These are phyloP conservation scores for Telenomus remus DNA, from an alignment of 1,140 invertebrate genomes.

Conservation along the genomic window DNA sequence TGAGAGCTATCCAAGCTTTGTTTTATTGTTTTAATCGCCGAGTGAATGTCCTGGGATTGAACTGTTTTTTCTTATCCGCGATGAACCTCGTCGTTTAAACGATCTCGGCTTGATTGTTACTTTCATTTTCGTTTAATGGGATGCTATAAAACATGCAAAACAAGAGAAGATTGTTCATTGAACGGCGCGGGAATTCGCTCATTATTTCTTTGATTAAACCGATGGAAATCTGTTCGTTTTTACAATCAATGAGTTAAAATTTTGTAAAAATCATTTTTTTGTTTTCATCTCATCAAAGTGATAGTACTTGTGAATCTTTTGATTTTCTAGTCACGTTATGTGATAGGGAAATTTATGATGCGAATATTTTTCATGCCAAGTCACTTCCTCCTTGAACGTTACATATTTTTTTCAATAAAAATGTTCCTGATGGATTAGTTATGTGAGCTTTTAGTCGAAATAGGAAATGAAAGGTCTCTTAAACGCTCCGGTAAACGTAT, in stretches of 20 bases:
- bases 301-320: too few species aligned
- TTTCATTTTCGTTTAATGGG: slow-evolving; percentile 32
- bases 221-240: slow-evolving; percentile 16
- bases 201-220: slow-evolving; percentile 8
- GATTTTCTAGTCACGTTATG: too few species aligned
- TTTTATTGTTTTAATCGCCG: not conserved
- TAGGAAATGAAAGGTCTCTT: slow-evolving; percentile 44
- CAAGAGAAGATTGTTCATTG: slow-evolving; percentile 5
- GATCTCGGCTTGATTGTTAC: slow-evolving; percentile 4
- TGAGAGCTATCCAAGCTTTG: too few species aligned
- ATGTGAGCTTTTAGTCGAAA: slow-evolving; percentile 7
- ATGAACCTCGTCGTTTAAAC: not conserved
- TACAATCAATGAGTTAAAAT: too few species aligned
- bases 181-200: slow-evolving; percentile 2
- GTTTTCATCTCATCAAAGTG: too few species aligned
- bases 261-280: too few species aligned
- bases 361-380: not conserved
- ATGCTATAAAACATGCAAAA: slow-evolving; percentile 11
- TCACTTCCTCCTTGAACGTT: slow-evolving; percentile 22
- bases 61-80: not conserved
- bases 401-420: slow-evolving; percentile 13
- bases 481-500: slow-evolving; percentile 9
- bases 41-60: not conserved
- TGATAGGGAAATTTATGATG: too few species aligned
- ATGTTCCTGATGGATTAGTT: slow-evolving; percentile 16